Conservation (phyloP, 1,140 invertebrate genomes). For the Papilio dardanus region DNA sequence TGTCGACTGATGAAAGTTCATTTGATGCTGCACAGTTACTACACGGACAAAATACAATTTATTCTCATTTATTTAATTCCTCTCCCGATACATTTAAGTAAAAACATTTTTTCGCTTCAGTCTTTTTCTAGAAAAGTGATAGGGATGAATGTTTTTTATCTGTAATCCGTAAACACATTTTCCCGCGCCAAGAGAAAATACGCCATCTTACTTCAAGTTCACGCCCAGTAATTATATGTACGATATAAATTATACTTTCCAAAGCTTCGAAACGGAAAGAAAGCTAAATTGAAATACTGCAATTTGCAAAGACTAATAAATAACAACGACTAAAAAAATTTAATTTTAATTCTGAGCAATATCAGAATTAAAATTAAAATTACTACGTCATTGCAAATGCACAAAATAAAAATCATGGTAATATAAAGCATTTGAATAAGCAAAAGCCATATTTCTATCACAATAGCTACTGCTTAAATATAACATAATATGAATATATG, state of each 20-base stretch:
- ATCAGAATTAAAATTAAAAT: no score
- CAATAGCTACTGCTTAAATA: no score
- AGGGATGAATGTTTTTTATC: neutral
- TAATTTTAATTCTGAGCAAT: no score
- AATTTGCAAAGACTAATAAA: no score
- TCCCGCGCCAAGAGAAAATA: constrained; percentile 29
- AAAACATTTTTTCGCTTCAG: neutral
- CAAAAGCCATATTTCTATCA: no score
- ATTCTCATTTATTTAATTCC: neutral
- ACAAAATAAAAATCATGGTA: no score
- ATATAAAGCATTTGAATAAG: no score
- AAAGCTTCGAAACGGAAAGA: neutral
- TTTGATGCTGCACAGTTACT: constrained; percentile 6
- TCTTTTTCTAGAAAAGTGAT: neutral
- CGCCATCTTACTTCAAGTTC: neutral
- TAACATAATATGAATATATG: no score
- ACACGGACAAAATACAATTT: neutral
- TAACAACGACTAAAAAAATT: no score
- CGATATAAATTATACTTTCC: constrained; percentile 29
- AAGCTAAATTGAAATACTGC: neutral
- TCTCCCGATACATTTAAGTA: neutral
- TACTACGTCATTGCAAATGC: no score
- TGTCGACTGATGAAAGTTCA: neutral
- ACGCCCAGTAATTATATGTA: constrained; percentile 28
- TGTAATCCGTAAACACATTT: neutral